Percentiles rank a stretch among this genome's conserved stretches.
These are phyloP conservation scores for Diplodus sargus DNA, from an alignment of 2,797 vertebrate genomes.

Conservation along the genomic window DNA sequence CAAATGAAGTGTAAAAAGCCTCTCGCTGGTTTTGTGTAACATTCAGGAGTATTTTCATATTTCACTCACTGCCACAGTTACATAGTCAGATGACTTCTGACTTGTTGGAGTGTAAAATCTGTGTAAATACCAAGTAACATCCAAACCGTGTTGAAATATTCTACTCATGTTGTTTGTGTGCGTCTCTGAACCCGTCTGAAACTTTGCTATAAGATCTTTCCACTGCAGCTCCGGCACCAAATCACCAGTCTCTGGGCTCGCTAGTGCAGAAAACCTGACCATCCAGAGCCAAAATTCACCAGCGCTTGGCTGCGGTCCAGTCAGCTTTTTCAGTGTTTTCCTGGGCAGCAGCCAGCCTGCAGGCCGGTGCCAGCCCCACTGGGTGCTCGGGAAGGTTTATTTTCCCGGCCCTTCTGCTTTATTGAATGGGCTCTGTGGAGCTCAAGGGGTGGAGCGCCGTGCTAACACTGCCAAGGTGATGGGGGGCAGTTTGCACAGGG, in stretches of 20 bases:
- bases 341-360: conserved; percentile 59
- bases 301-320: conserved; percentile 62
- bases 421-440: conserved; percentile 54
- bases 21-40: background rate
- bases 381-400: conserved; percentile 59
- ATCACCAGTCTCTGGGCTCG: conserved; percentile 38
- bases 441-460: conserved; percentile 38
- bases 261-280: conserved; percentile 46
- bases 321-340: conserved; percentile 38
- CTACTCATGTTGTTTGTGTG: background rate
- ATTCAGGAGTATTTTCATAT: background rate
- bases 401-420: conserved; percentile 59
- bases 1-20: background rate
- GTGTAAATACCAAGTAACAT: background rate
- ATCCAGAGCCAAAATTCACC: conserved; percentile 51
- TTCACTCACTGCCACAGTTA: too few species aligned
- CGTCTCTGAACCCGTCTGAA: conserved; percentile 1
- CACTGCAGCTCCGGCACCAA: conserved; percentile 14
- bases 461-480: conserved; percentile 51
- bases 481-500: conserved; percentile 55
- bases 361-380: conserved; percentile 60
- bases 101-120: background rate
- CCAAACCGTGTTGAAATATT: background rate
- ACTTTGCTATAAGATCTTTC: conserved; percentile 16
- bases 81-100: background rate